Evolutionary conservation across 2,113 vertebrate species (phyloP), one percentile per base, ranked within the genome.

Genomic region (Rhegmatorhina hoffmannsi): DNA sequence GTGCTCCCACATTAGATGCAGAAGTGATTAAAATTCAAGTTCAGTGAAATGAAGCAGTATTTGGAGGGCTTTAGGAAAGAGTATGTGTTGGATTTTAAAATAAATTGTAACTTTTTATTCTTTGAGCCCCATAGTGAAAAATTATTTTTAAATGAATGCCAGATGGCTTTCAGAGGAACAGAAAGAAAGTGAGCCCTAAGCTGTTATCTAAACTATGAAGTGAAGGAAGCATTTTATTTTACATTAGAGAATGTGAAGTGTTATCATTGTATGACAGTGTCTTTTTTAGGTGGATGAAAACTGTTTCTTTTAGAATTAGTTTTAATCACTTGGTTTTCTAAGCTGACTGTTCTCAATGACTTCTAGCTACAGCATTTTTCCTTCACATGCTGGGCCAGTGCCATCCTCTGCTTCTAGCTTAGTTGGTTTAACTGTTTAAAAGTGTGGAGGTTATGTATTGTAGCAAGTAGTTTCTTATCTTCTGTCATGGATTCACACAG

Each of bases 61-160:
- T 95, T 91, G 31, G n/a, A 89, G 25, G 55, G n/a, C 36, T 90
- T 89, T 70, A 72, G 72, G 29, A 72, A 90, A 88, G 70, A 90
- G 53, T 67, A 44, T 4, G 53, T 58, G 28, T 75, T 89, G 56
- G 36, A 56, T 92, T 96, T 94, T 86, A 77, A 95, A 93, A 89
- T 52, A 63, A 74, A 84, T 92, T 56, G 25, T 33, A 92, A 55
- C 29, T 93, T 91, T 75, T 95, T 94, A 92, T 86, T 93, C 76
- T 86, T 89, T 85, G 44, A 88, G 52, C 36, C 5, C 2, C 46
- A 68, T 90, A 72, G 56, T 93, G 76, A 95, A 94, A 89, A 95
- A 90, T 67, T 88, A 90, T 90, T 92, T 94, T 97, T 90, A 94
- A 88, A 92, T 95, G 36, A 90, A 90, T 81, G 60, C 85, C 94